Base-by-base conservation (phyloP, 2,113 vertebrate genomes). In the Sander vitreus region DNA sequence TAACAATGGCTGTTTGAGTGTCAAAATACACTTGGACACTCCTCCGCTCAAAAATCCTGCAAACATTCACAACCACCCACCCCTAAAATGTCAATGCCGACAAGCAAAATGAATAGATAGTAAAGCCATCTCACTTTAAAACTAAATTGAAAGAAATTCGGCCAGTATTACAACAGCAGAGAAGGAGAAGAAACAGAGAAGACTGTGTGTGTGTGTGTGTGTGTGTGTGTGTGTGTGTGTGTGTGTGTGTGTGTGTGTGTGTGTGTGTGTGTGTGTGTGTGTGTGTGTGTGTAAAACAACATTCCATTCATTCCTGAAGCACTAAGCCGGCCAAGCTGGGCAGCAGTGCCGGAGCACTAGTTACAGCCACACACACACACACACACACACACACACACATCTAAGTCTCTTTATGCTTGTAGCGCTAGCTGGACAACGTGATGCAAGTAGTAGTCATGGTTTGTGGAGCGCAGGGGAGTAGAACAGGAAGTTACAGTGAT, bases 281-380 rank as follows among this genome's bases (percentile, higher is more conserved):
- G 73, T 62, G 80, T 73, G 59, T 58, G 60, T 71, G 76, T 66
- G 80, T 76, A 79, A 88, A 92, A 91, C 92, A 95, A 91, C 95
- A 95, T 95, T 95, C 95, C 93, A 92, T 87, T 92, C 94, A 95
- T 95, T 95, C 94, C 93, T 94, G n/a, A 85, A 84, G 90, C 55
- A 6, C 86, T 93, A 85, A 94, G 88, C 87, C 74, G 27, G 86
- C 66, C 47, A 68, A 48, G 45, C 47, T 67, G 65, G 65, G 65
- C 48, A 68, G 65, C 85, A 85, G 85, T 84, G 85, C 55, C 53
- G 77, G 60, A 75, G 80, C 74, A 76, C 73, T 57, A 74, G 69
- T 67, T 69, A 70, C 66, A 84, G 18, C n/a, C 77, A 43, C 60
- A 78, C 30, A 66, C 76, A 68, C 47, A 62, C 13, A 62, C 12